Base-by-base conservation (phyloP, 2,888 invertebrate species). In the Monochamus alternatus region DNA sequence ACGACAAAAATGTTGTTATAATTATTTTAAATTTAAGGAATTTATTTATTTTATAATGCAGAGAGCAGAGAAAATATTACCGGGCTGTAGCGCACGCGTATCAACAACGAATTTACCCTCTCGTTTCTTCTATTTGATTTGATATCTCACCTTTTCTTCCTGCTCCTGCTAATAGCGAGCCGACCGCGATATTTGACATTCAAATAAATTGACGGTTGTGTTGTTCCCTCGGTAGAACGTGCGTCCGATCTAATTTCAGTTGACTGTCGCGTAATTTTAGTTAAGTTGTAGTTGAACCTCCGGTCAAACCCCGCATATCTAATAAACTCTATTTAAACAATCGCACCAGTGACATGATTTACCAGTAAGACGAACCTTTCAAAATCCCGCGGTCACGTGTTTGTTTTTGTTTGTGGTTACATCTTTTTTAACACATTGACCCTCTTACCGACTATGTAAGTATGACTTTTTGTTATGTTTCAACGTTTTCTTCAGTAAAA, bases 141-240 rank as follows among this genome's bases (percentile, higher is more conserved):
- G 51, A 63, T 63, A 71, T 32, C 71, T 30, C 38, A 63, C 71
- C 71, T 63, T 52, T 62, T 71, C 71, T 63, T 63, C 52, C 38
- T 38, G 14, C 62, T 63, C 52, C 38, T 38, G 14, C 62, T 52
- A 71, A 71, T 52, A 14, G 47, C 55, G 14, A 69, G 51, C 69
- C 71, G 63, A 63, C 71, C 71, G 71, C 71, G 71, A 52, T 71
- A 71, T 63, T 43, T 71, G 69, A 69, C 69, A 69, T 71, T 71
- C 71, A 71, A 71, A 55, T 55, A 47, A 47, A 69, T 71, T 71
- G 71, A n/a, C 63, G 63, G 71, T 63, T 71, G 71, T 55, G 71
- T 71, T 71, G 71, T 71, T 63, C 71, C 31, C 51, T 31, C 38
- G 32, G 52, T 32, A 52, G 71, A 71, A 31, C 71, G 71, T 52